Percentiles rank a stretch among this genome's conserved stretches.
phyloP scores from a whole-genome alignment of 92 coral and sea anemone species.

The Zoanthus gigantus region DNA sequence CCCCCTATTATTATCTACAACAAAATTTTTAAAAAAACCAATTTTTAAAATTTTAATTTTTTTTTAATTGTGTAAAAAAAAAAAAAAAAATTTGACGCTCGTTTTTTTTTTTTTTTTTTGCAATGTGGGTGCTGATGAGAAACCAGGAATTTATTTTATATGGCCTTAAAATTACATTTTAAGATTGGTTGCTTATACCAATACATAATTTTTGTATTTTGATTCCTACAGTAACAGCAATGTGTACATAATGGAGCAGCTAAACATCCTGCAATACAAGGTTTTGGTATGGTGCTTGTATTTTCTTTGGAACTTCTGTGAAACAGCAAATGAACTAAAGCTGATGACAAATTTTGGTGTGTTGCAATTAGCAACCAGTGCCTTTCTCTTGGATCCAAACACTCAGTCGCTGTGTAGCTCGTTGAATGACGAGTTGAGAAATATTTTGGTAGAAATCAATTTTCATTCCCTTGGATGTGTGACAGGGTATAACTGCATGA shows the following conservation, averaged over 20 bases:
- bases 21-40: no score
- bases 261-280: constrained; percentile 41
- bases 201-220: no score
- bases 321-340: constrained; percentile 71
- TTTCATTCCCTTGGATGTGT: constrained; percentile 78
- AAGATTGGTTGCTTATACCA: no score
- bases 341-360: constrained; percentile 66
- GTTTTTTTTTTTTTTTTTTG: no score
- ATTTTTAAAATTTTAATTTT: no score
- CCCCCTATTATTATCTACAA: no score
- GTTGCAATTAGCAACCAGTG: constrained; percentile 57
- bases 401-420: not conserved
- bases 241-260: not conserved
- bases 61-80: no score
- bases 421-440: constrained; percentile 19
- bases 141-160: no score
- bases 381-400: constrained; percentile 63
- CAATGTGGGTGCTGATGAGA: no score
- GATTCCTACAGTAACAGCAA: not conserved
- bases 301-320: constrained; percentile 82
- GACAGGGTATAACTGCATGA: constrained; percentile 58
- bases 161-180: no score
- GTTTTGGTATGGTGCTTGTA: constrained; percentile 66
- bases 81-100: no score
- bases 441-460: constrained; percentile 51